Conservation (phyloP, 1,140 invertebrate genomes). For the Aphaenogaster ashmeadi region DNA sequence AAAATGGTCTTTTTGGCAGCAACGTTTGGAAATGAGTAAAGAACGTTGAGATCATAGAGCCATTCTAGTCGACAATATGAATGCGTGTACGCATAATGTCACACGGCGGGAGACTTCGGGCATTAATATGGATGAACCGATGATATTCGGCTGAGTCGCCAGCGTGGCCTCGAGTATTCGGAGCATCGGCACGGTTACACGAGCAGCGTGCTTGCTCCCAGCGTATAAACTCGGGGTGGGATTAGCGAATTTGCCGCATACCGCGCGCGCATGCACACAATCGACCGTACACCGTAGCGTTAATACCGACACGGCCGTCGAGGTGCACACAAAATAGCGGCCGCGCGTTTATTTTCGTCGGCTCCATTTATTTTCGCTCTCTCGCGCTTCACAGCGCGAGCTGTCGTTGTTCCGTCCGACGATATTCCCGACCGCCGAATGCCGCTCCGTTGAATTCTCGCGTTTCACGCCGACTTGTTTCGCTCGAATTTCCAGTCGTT, state of each 20-base stretch:
- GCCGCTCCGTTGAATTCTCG: slow-evolving; percentile 6
- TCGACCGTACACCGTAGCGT: slow-evolving; percentile 36
- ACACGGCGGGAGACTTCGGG: not conserved
- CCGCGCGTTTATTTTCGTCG: slow-evolving; percentile 80
- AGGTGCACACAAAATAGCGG: slow-evolving; percentile 79
- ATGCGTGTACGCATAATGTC: not conserved
- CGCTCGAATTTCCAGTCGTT: slow-evolving; percentile 8
- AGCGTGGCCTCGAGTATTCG: slow-evolving; percentile 41
- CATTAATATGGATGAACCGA: not conserved
- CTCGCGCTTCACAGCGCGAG: not conserved
- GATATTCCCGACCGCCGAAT: not conserved
- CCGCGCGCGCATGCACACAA: slow-evolving; percentile 72
- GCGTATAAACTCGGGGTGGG: slow-evolving; percentile 52
- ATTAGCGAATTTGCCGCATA: slow-evolving; percentile 73
- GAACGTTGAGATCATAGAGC: too few relatives aligned
- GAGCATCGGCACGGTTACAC: slow-evolving; percentile 49
- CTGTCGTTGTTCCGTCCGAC: not conserved
- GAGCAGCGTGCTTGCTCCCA: slow-evolving; percentile 31
- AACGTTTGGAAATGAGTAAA: not conserved
- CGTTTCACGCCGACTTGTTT: slow-evolving; percentile 8
- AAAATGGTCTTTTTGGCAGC: not conserved
- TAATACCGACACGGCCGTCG: slow-evolving; percentile 68
- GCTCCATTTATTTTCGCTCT: slow-evolving; percentile 79
- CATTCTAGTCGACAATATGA: not conserved
- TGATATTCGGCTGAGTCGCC: slow-evolving; percentile 18